A percentile compares a stretch with the other conserved stretches of the same genome.
Evolutionary conservation across 2,888 invertebrate genomes (phyloP).

Genomic region (Mythimna lalbum): DNA sequence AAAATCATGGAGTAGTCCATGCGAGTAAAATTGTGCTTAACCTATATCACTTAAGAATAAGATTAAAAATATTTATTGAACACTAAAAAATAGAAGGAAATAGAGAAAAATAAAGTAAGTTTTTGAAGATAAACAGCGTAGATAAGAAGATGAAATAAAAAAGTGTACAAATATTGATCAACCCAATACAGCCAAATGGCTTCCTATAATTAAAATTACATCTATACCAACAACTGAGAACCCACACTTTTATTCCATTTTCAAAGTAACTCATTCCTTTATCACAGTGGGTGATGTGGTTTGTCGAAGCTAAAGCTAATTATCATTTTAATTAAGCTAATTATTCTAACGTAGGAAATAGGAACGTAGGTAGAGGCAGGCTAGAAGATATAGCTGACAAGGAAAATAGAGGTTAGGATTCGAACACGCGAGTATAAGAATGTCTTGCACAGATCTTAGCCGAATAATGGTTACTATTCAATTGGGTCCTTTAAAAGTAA

Average conservation of each 20-base stretch:
- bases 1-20: background rate
- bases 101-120: too few species aligned
- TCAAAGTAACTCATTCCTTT: conserved; percentile 80
- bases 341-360: conserved; percentile 59
- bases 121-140: background rate
- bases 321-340: conserved; percentile 62
- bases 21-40: background rate
- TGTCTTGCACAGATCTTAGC: background rate
- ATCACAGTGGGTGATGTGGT: conserved; percentile 90
- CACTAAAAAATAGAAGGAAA: background rate
- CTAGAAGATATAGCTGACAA: conserved; percentile 11
- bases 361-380: conserved; percentile 37
- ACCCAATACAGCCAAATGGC: conserved; percentile 12
- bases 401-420: background rate
- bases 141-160: background rate
- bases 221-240: conserved; percentile 81
- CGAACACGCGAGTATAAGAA: too few species aligned
- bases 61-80: background rate
- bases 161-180: conserved; percentile 45
- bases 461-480: background rate
- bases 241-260: conserved; percentile 77
- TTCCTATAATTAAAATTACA: conserved; percentile 66
- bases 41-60: background rate
- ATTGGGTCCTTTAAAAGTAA: background rate
- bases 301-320: conserved; percentile 64